Evolutionary conservation across 2,797 vertebrate genomes (phyloP), one percentile per base, ranked within the genome.

Genomic region (Pangasius mekongensis): DNA sequence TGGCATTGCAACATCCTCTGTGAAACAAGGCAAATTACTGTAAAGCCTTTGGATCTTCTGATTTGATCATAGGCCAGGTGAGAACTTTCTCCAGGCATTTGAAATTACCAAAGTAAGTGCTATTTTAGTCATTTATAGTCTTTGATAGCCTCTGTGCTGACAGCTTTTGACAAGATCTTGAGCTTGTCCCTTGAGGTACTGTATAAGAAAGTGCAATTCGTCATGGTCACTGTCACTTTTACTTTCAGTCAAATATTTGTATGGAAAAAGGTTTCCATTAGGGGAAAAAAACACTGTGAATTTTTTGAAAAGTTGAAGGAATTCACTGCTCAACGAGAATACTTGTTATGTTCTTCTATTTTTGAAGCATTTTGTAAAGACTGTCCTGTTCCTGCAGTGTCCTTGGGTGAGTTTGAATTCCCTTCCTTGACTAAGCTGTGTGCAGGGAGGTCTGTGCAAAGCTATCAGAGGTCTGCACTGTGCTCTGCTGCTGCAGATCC

Each of bases 61-160:
- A 83, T 83, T 64, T 64, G 22, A 83, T 62, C 36, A 43, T 9
- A 64, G 36, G 24, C 24, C 22, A n/a, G 39, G 30, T 60, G 54
- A 60, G 11, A 39, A 60, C 56, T 27, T 81, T 60, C 56, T 81
- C 33, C 56, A 60, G 78, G 56, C 56, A 60, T 43, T 81, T 27
- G 1, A 81, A 83, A 83, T 43, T 8, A 83, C 80, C 80, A 81
- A 78, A 81, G 20, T 81, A 58, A 58, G 56, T 82, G 47, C 76
- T 52, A 76, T 76, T 52, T 49, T 30, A 78, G 49, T 54, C 36
- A 81, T 27, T 81, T 60, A 36, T 56, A 58, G 54, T 11, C 30
- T 56, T 22, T 80, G 30, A 80, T 58, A 22, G 30, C 3, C 30
- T 80, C 77, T 58, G 18, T 80, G 30, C 77, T 58, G 54, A 80